These are phyloP conservation scores for Achlya flavicornis DNA, from an alignment of 2,888 invertebrate species.

Conservation along the genomic window DNA sequence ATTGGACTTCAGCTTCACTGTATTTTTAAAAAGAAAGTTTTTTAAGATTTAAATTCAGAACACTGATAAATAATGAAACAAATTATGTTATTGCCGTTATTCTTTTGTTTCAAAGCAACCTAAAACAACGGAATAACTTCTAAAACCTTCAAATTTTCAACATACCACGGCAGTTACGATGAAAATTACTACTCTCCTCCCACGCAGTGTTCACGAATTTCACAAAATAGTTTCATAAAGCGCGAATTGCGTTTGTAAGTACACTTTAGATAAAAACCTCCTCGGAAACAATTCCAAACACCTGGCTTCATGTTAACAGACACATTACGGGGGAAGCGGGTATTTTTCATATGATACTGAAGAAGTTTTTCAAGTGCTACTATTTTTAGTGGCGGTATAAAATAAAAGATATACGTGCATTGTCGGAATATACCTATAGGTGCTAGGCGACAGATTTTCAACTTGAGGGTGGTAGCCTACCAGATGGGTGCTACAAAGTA, in stretches of 20 bases:
- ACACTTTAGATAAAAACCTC: neutral
- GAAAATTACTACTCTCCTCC: neutral
- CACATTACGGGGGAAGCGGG: neutral
- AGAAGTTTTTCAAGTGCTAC: too few relatives aligned
- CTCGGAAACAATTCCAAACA: neutral
- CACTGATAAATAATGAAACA: too few relatives aligned
- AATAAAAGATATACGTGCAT: too few relatives aligned
- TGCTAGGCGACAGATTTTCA: too few relatives aligned
- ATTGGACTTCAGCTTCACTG: too few relatives aligned
- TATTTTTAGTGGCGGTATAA: too few relatives aligned
- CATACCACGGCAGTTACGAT: too few relatives aligned
- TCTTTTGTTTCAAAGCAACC: neutral
- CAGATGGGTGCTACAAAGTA: too few relatives aligned
- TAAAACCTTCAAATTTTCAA: neutral
- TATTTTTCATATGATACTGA: neutral
- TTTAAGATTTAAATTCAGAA: neutral
- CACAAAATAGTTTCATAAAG: slow-evolving; percentile 1
- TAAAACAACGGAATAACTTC: neutral
- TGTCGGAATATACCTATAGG: too few relatives aligned
- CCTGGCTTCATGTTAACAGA: neutral
- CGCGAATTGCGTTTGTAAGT: neutral
- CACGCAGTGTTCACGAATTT: neutral
- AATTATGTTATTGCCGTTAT: too few relatives aligned
- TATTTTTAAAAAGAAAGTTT: neutral
- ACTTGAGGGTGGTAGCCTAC: too few relatives aligned